Base-by-base conservation (phyloP, 2,113 vertebrate species). In the Thymallus thymallus region DNA sequence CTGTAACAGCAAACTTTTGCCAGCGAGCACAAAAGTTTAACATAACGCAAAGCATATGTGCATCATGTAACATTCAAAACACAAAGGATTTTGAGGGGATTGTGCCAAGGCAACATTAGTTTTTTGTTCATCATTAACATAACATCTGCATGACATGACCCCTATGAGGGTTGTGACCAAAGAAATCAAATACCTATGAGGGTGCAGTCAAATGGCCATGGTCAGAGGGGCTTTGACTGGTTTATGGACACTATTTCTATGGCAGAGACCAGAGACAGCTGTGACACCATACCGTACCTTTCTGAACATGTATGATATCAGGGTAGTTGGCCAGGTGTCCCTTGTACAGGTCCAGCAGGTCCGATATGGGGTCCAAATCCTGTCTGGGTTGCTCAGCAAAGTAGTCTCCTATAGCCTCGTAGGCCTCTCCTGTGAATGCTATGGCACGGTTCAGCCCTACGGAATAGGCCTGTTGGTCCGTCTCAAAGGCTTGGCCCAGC, bases 271-370 rank as follows among this genome's bases (percentile, higher is more conserved):
- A 48, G 35, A 26, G 12, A 6, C 30, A n/a, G 35, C 10, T 12
- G 13, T 22, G 55, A 35, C 35, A 41, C 35, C 35, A 3, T 1
- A 24, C 48, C 14, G 84, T 92, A 99, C 98, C 97, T 98, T 98
- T 99, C 91, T 99, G 97, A 75, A 99, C 97, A 16, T 99, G 97
- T 90, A 99, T 94, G 92, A 99, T 99, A 87, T 99, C 98, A 2
- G 98, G 97, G 55, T 96, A 99, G 87, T 99, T 99, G 86, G 96
- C 94, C 88, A 99, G 93, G 82, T 99, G 98, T 58, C 98, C 97
- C 87, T 96, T 96, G 90, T 99, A 99, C 18, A 98, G 91, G 0
- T 95, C 95, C 90, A 98, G 87, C 84, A 99, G 93, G 92, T 99
- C 98, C 82, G 96, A 96, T 76, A 99, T 94, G 0, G 96, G 92